Base-by-base conservation (phyloP, 2,113 vertebrate genomes). In the Podiceps cristatus region DNA sequence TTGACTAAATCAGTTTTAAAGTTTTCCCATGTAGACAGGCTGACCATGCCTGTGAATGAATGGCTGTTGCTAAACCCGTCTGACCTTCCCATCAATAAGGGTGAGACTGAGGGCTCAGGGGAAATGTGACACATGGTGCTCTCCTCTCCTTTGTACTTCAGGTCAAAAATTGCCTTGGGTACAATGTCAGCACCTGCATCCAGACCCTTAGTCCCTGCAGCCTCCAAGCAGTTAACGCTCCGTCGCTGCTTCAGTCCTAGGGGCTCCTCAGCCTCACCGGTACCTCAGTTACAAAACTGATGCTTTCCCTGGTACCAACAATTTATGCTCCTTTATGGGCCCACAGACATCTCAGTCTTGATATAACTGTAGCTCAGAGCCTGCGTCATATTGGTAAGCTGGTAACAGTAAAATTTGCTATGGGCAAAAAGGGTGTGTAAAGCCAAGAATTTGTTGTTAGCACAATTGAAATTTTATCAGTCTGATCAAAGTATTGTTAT, bases 11-110 rank as follows among this genome's bases (percentile, higher is more conserved):
- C 35, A 84, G 42, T 74, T 67, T 80, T 59, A 28, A 74, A 86
- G 29, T 67, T 64, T 72, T 67, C n/a, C 44, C 2, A 1, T 74
- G 68, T 44, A 78, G 68, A 75, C 42, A 77, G 83, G 63, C 68
- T 88, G 91, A 77, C 82, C 71, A 71, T 76, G 79, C 18, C 68
- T 60, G 56, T 86, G 82, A 80, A 94, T 67, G 83, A 84, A 88
- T 88, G 86, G 63, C 82, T 91, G 40, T 67, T 52, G 55, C 83
- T 88, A 76, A 93, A 85, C 78, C 75, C 66, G 23, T 28, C 90
- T 93, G 92, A 88, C 92, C 82, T 94, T 88, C 67, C 69, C 85
- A 88, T 97, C 94, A 94, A 83, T 90, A 90, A 94, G 71, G 59
- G 82, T 35, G 82, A 92, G 47, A 58, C 44, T 50, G 72, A 88